phyloP scores from a whole-genome alignment of 1,140 invertebrate species.

The Zaprionus vittiger region DNA sequence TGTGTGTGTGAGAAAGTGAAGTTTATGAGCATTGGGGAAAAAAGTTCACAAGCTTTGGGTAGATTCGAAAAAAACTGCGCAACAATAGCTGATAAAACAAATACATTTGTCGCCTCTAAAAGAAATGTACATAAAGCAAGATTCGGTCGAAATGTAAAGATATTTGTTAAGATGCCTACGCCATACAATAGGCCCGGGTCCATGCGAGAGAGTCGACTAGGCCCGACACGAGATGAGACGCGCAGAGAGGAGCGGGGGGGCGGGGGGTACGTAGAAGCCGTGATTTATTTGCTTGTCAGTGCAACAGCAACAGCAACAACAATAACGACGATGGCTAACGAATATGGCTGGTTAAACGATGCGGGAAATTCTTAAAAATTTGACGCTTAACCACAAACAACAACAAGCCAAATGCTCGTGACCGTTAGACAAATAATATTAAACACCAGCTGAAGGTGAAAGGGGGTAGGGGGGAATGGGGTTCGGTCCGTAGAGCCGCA shows the following conservation, averaged over 20 bases:
- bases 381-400: constrained; percentile 56
- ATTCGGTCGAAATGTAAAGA: constrained; percentile 70
- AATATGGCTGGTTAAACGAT: constrained; percentile 77
- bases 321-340: constrained; percentile 37
- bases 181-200: constrained; percentile 50
- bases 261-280: constrained; percentile 28
- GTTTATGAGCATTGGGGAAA: constrained; percentile 47
- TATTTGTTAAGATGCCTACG: constrained; percentile 67
- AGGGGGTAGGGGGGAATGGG: not conserved
- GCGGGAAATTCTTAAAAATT: constrained; percentile 77
- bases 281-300: constrained; percentile 80
- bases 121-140: constrained; percentile 57
- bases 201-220: constrained; percentile 3
- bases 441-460: constrained; percentile 58
- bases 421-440: constrained; percentile 82
- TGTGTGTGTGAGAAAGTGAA: constrained; percentile 51
- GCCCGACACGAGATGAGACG: constrained; percentile 10
- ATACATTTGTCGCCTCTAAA: constrained; percentile 77
- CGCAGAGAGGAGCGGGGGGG: not conserved
- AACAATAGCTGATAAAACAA: constrained; percentile 82
- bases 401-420: constrained; percentile 74
- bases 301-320: constrained; percentile 62
- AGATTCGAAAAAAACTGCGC: constrained; percentile 57
- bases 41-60: constrained; percentile 73
- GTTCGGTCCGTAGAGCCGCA: constrained; percentile 28